Evolutionary conservation across 2,113 vertebrate genomes (phyloP), one percentile per base, ranked within the genome.

Genomic region (Phocoena sinus): DNA sequence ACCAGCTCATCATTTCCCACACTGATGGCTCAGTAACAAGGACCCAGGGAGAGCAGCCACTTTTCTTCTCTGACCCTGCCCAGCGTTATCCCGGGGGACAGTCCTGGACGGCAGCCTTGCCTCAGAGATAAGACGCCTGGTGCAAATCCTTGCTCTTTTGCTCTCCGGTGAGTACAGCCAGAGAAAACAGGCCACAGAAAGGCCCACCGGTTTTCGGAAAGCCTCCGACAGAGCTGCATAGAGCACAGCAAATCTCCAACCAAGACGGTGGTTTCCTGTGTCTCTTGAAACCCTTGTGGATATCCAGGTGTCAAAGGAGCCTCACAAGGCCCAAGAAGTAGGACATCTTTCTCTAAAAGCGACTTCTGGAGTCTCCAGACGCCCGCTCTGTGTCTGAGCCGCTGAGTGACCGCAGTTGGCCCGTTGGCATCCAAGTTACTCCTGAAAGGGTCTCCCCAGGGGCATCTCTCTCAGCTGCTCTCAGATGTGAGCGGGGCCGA

Each of bases 1-100:
- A 89, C 82, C 86, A 87, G 88, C 95, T 95, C 47, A 94, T 97
- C 74, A 85, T 95, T 90, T 93, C 96, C 76, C 85, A 90, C 56
- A 58, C 73, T 95, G 92, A 67, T 90, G 96, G 94, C 82, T 89
- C 74, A 62, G 47, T 90, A 95, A 90, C 79, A 84, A 95, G 95
- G 76, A 97, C 89, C 73, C 65, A 25, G 73, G 38, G 83, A 93
- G 74, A 95, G 50, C 38, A 86, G 94, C 90, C 90, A 44, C 63
- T 58, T 58, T 79, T 89, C 95, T 58, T 95, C 92, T 94, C 89
- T 36, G 33, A 68, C 86, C 91, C 83, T 95, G 73, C 86, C 79
- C 67, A 74, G 50, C 0, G 0, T 80, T 26, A 60, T 94, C 95
- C 89, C 96, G 47, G 79, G 94, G 90, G 95, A 56, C 77, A 12